Evolutionary conservation across 2,797 vertebrate species (phyloP).

Genomic region (Aulostomus chinensis): DNA sequence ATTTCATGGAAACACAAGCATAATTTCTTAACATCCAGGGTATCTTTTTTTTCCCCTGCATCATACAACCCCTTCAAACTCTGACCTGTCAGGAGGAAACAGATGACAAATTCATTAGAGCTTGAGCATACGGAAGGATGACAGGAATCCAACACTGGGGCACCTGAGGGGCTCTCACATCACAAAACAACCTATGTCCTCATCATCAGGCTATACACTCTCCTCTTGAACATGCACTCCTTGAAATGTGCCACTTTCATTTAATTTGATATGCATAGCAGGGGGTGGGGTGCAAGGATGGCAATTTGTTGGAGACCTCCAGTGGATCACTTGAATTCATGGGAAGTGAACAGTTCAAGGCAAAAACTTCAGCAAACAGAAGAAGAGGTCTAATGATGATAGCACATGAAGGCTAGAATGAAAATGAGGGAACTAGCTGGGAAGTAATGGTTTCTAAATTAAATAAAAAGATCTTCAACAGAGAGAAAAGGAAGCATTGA

Average conservation of each 20-base stretch:
- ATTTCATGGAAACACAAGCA: constrained; percentile 22
- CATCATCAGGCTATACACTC: constrained; percentile 40
- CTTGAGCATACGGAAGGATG: constrained; percentile 40
- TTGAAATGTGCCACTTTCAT: constrained; percentile 53
- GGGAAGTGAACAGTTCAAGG: constrained; percentile 23
- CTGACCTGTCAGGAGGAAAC: constrained; percentile 19
- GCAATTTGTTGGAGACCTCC: constrained; percentile 32
- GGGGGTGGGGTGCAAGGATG: constrained; percentile 29
- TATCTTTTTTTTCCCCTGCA: no score
- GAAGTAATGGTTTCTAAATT: constrained; percentile 19
- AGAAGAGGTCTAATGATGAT: no score
- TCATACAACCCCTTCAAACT: no score
- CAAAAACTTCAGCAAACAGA: constrained; percentile 17
- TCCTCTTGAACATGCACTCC: constrained; percentile 28
- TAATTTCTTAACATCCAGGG: no score
- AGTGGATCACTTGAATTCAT: constrained; percentile 23
- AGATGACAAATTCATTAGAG: constrained; percentile 32
- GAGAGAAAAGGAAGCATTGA: constrained; percentile 6
- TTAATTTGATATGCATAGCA: constrained; percentile 53
- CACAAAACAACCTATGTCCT: constrained; percentile 49
- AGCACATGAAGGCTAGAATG: no score
- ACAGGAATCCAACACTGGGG: constrained; percentile 42
- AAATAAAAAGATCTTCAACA: constrained; percentile 8
- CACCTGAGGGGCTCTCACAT: constrained; percentile 48
- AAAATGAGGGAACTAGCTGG: constrained; percentile 9